A percentile compares a stretch with the other conserved stretches of the same genome.
Conservation (phyloP, 2,113 vertebrate genomes). For the Hymenochirus boettgeri region DNA sequence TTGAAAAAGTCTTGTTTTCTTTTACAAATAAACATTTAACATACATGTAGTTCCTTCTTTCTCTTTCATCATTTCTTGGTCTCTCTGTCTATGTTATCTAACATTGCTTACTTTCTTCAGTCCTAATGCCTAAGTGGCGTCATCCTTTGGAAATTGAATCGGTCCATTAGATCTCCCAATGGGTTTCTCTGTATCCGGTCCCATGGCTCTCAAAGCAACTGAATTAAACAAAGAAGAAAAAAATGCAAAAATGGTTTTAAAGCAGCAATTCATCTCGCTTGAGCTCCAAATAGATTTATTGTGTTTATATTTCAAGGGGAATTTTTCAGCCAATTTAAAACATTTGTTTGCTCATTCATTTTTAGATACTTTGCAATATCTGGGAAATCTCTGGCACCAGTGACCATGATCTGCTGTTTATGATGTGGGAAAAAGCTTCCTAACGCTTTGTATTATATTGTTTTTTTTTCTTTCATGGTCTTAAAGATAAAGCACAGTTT, state of each 20-base stretch:
- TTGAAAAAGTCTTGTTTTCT: too few relatives aligned
- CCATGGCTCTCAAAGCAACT: conserved; percentile 56
- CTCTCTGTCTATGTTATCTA: conserved; percentile 34
- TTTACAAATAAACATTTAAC: too few relatives aligned
- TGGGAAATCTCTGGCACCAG: too few relatives aligned
- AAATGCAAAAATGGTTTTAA: conserved; percentile 43
- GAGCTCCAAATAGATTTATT: conserved; percentile 27
- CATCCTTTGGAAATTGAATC: conserved; percentile 67
- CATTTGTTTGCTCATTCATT: not conserved
- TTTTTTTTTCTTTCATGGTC: too few relatives aligned
- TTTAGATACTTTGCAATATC: too few relatives aligned
- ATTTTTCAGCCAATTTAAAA: not conserved
- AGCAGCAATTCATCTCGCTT: conserved; percentile 34
- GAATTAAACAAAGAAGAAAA: conserved; percentile 45
- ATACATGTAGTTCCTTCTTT: conserved; percentile 44
- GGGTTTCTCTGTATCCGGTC: conserved; percentile 67
- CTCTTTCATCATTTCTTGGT: not conserved
- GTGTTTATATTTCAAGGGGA: not conserved
- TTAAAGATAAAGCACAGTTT: too few relatives aligned
- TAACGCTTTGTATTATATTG: too few relatives aligned
- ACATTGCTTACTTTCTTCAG: conserved; percentile 22
- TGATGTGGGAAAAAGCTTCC: too few relatives aligned
- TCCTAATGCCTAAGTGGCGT: conserved; percentile 73
- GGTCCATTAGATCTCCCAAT: conserved; percentile 69
- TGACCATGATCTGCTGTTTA: too few relatives aligned